Conservation (phyloP, 2,113 vertebrate species). For the Thomomys bottae region DNA sequence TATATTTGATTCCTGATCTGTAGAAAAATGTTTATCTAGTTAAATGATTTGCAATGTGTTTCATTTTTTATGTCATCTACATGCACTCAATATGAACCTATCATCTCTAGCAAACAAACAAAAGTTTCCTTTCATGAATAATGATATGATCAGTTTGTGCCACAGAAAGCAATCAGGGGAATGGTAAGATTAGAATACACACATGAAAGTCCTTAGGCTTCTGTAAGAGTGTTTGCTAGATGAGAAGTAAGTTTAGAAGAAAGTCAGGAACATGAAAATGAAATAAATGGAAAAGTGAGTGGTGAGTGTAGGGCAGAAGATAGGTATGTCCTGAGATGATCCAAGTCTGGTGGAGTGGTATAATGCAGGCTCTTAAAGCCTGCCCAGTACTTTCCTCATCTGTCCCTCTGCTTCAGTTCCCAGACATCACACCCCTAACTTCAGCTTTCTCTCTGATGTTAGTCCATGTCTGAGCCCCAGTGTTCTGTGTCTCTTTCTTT, state of each 20-base stretch:
- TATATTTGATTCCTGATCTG: conserved; percentile 15
- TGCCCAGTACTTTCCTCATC: not conserved
- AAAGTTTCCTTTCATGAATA: not conserved
- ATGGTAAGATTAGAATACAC: not conserved
- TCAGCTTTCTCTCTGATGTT: conserved; percentile 68
- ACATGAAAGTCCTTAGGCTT: not conserved
- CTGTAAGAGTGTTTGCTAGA: not conserved
- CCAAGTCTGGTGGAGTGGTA: not conserved
- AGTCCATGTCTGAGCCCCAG: conserved; percentile 66
- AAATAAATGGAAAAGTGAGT: conserved; percentile 19
- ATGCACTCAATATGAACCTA: not conserved
- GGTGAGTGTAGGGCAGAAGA: not conserved
- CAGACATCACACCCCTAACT: conserved; percentile 46
- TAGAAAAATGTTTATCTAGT: conserved; percentile 36
- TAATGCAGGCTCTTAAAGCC: not conserved
- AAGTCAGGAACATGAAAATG: not conserved
- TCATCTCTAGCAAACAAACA: not conserved
- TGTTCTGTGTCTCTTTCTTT: conserved; percentile 55
- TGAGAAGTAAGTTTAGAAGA: not conserved
- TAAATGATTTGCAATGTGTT: conserved; percentile 2
- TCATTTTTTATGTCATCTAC: conserved; percentile 2
- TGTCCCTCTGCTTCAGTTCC: conserved; percentile 1
- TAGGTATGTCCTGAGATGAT: conserved; percentile 12
- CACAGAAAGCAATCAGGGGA: not conserved
- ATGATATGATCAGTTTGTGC: not conserved